Evolutionary conservation across 2,888 invertebrate genomes (phyloP).

Genomic region (Sepiola atlantica): DNA sequence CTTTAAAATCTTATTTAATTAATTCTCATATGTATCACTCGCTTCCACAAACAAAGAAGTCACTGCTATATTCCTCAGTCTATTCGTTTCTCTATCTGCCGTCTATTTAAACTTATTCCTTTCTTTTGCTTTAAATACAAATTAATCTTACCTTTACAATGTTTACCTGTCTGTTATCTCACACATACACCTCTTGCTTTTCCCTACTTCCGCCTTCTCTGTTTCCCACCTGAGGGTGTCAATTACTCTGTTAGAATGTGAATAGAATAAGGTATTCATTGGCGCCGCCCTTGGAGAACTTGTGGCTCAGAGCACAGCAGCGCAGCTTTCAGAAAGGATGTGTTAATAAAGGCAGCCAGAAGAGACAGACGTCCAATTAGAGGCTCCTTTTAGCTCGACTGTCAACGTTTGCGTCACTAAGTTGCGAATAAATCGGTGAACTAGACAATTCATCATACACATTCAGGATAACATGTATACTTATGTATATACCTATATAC

Average conservation of each 20-base stretch:
- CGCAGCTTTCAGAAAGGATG: background rate
- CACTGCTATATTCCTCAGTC: too few species aligned
- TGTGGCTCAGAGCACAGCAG: background rate
- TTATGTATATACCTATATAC: background rate
- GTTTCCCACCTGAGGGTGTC: background rate
- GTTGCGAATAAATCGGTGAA: background rate
- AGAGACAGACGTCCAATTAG: conserved; percentile 32
- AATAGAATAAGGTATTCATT: conserved; percentile 11
- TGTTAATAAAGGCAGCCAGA: conserved; percentile 19
- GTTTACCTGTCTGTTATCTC: background rate
- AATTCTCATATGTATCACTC: too few species aligned
- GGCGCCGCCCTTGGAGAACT: background rate
- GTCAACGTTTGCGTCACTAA: conserved; percentile 21
- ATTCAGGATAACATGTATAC: background rate
- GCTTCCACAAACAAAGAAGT: too few species aligned
- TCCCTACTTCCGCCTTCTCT: background rate
- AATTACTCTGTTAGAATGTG: background rate
- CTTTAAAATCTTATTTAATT: too few species aligned
- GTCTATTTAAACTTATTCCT: too few species aligned
- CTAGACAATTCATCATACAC: background rate
- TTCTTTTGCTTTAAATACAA: too few species aligned
- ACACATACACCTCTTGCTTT: too few species aligned
- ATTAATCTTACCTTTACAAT: too few species aligned
- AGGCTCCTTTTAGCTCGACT: background rate
- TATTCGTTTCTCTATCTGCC: too few species aligned